Base-by-base conservation (phyloP, 2,888 invertebrate species). In the Ormyrus thymus region DNA sequence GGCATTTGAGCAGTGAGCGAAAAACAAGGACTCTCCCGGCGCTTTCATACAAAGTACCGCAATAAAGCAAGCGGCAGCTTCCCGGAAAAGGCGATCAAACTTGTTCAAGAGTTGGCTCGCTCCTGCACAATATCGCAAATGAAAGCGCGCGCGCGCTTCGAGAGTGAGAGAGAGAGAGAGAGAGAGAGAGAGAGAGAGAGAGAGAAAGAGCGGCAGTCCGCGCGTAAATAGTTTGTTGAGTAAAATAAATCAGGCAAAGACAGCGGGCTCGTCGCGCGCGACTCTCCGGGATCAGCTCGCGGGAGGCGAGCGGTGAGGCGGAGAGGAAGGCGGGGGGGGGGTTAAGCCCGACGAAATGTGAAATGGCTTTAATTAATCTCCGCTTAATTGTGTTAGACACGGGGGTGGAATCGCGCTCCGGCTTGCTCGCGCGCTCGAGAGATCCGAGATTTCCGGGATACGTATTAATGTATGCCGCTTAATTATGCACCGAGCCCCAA, bases 301-400 rank as follows among this genome's bases (percentile, higher is more conserved):
- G 7, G 51, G n/a, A 70, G 8, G 1, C 11, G 46, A 58, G 56
- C 43, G 8, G 15, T 46, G 43, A 56, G 46, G 3, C 0, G 51
- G 5, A 61, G 59, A 61, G 46, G 53, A n/a, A 56, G 46, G 8
- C 0, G 61, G 1, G 2, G 29, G 29, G 29, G 3, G 0, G 55
- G 55, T 29, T 59, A 53, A 53, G 43, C 81, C 81, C 85, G 85
- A 81, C 84, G 86, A 88, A 87, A 87, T 85, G 87, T 85, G 85
- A 88, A 88, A 88, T 86, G 86, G 85, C 85, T 88, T 89, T 89
- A 89, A 89, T 89, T 89, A 89, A 89, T 89, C 87, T 87, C 84
- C 81, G 86, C 87, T 87, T 88, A 88, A 88, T 88, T 88, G 87
- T 86, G 87, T 86, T 86, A 86, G 87, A 85, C 83, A 83, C 81